Base-by-base conservation (phyloP, 2,113 vertebrate species). In the Petromus typicus region DNA sequence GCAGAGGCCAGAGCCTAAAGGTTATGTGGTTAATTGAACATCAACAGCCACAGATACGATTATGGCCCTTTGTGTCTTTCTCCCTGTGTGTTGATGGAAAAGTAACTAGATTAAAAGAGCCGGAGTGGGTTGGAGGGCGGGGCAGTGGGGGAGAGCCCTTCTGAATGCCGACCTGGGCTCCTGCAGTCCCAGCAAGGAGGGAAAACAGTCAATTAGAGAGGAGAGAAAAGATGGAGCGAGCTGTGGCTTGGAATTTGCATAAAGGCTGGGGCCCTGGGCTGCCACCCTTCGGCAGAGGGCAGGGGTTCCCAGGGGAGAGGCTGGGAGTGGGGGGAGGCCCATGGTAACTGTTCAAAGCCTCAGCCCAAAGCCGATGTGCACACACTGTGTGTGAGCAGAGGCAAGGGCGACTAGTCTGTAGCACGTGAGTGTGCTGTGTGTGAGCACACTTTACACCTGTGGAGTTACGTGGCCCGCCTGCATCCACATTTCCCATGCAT, bases 191-290 rank as follows among this genome's bases (percentile, higher is more conserved):
- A 84, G 96, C 96, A 91, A 97, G 95, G 88, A 97, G 98, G 82
- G 95, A 98, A 97, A 98, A 97, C 98, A 98, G 98, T 98, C 97
- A 93, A 97, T 97, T 98, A 97, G 97, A 98, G 78, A 22, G 92
- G 88, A 96, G 89, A 97, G 96, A 98, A 97, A 98, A 98, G 97
- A 92, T 90, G 83, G 95, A 96, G 95, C 73, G 83, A 94, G 91
- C 89, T 93, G 96, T 27, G 95, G 91, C 83, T 98, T 98, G 97
- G 98, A 86, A 98, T 98, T 98, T 98, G 98, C 98, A 97, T 98
- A 98, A 98, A 98, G 98, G 93, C 97, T 98, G 97, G 97, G 98
- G 89, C 96, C 97, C 97, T 97, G 96, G 95, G 90, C 90, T 97
- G 95, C 94, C 97, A 94, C 96, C 96, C 93, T 95, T 95, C 63